Conservation (phyloP, 2,113 vertebrate genomes). For the Theristicus caerulescens region DNA sequence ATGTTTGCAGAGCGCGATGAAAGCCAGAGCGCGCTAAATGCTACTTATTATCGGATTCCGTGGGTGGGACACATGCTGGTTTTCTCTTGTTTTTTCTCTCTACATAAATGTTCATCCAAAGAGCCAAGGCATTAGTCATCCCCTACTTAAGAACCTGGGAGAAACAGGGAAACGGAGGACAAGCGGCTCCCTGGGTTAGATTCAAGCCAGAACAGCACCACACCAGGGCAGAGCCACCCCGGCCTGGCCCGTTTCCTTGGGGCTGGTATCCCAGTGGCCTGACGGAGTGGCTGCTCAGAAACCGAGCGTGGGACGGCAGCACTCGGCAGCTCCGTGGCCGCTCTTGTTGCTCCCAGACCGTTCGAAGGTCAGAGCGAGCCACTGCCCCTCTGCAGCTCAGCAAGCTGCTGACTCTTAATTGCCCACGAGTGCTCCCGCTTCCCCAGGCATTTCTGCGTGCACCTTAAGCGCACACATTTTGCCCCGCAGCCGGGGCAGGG, state of each 20-base stretch:
- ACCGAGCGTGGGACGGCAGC: accelerated
- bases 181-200: background rate
- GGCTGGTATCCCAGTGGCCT: background rate
- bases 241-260: background rate
- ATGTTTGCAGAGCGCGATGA: background rate
- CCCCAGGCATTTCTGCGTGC: background rate
- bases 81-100: conserved; percentile 47
- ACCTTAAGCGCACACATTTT: accelerated
- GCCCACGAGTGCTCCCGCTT: accelerated
- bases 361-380: accelerated
- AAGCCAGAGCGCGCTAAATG: background rate
- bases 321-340: accelerated
- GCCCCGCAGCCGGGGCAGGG: accelerated
- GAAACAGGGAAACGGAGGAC: background rate
- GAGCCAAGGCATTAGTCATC: conserved; percentile 56
- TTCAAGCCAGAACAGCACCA: background rate
- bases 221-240: background rate
- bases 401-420: background rate
- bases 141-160: background rate
- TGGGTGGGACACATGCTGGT: conserved; percentile 42
- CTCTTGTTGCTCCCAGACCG: background rate
- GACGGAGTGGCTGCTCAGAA: background rate
- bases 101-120: conserved; percentile 38
- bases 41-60: conserved; percentile 8
- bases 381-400: background rate